Conservation (phyloP, 2,113 vertebrate genomes). For the Hippolais icterina region DNA sequence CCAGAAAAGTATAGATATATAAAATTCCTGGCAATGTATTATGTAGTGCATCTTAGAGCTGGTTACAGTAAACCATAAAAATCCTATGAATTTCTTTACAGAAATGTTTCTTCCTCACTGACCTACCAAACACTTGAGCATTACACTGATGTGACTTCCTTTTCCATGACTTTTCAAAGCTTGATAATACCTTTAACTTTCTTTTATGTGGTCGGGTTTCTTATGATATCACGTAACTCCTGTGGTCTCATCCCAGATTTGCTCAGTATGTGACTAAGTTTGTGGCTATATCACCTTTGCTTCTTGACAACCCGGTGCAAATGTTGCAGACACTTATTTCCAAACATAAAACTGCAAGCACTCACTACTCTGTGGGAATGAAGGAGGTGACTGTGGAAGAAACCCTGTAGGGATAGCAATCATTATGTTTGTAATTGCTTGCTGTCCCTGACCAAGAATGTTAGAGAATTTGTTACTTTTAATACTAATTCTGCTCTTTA, state of each 20-base stretch:
- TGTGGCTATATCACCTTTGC: neutral
- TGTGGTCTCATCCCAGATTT: neutral
- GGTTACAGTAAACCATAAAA: neutral
- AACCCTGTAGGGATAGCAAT: neutral
- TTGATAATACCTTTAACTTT: neutral
- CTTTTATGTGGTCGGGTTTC: neutral
- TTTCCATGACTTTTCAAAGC: neutral
- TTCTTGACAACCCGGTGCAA: neutral
- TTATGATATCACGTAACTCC: neutral
- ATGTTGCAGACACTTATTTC: neutral
- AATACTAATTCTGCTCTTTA: constrained; percentile 6
- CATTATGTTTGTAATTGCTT: neutral
- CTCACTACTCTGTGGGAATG: neutral
- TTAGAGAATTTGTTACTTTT: constrained; percentile 1
- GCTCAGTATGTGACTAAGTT: neutral
- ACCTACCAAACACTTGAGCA: neutral
- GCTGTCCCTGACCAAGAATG: neutral
- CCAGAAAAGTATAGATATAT: neutral
- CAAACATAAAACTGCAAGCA: neutral
- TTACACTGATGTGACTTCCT: neutral
- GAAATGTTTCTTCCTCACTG: neutral
- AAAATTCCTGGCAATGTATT: neutral
- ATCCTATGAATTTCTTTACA: neutral
- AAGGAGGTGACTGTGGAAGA: neutral
- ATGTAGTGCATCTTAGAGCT: neutral